Evolutionary conservation across 2,888 invertebrate genomes (phyloP), one percentile per base, ranked within the genome.

Genomic region (Oconnorella tubifera): DNA sequence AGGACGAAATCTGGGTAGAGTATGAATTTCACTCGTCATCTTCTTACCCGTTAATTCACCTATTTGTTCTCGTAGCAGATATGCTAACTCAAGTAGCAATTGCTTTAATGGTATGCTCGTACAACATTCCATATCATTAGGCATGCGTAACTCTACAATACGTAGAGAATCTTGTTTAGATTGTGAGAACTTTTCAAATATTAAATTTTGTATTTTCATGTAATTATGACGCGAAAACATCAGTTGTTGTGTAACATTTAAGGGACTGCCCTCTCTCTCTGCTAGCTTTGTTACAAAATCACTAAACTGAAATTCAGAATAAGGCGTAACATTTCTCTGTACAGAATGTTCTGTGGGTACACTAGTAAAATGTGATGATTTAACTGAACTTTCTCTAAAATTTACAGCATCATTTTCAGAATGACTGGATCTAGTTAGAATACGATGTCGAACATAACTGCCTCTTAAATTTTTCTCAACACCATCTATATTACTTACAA

Each of bases 221-320:
- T 51, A 51, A 25, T 51, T 51, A 27, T 23, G 10, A 27, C 53
- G 53, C 53, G 53, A 51, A 27, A 23, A 51, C 53, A 51, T 51
- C 10, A 51, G n/a, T n/a, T n/a, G n/a, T n/a, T 6, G 6, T 19
- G 25, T 27, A 6, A 19, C 14, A 19, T 51, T 25, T 25, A 51
- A 6, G 14, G 53, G 53, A 10, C 14, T 25, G 14, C 4, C 53
- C 14, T 51, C 53, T 6, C 6, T 51, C 25, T 51, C 25, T 6
- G 53, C 6, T 51, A 51, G 25, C 10, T 23, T 51, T 4, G 10
- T 6, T 19, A 51, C 25, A 51, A 51, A 6, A 25, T 51, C 25
- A 25, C 25, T 51, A 23, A 51, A 19, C 6, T 25, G 6, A 25
- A 6, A 19, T 25, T 51, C 53, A 51, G 53, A 27, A 10, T n/a